Percentiles rank a stretch among this genome's conserved stretches.
Conservation (phyloP, 1,140 invertebrate species). For the Drosophila cardini region DNA sequence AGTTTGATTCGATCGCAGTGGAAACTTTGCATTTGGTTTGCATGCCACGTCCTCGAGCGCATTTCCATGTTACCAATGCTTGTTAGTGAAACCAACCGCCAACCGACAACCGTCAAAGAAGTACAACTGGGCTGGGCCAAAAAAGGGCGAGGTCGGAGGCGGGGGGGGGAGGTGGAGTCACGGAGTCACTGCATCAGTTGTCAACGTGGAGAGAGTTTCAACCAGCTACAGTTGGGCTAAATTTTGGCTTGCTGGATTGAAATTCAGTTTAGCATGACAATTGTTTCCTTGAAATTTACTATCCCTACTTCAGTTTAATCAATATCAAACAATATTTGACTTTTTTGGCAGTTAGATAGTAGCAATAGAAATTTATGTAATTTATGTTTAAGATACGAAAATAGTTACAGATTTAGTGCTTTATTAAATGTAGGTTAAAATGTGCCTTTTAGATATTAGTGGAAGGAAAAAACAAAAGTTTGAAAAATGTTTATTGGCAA, state of each 20-base stretch:
- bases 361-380: no score
- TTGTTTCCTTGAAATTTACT: constrained; percentile 46
- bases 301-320: constrained; percentile 22
- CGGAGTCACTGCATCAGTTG: constrained; percentile 46
- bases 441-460: no score
- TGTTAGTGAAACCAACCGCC: constrained; percentile 59
- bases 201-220: constrained; percentile 61
- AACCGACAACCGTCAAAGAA: constrained; percentile 56
- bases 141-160: background rate
- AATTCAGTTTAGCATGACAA: constrained; percentile 55
- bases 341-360: background rate
- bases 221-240: constrained; percentile 28
- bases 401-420: no score
- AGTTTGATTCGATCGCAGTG: constrained; percentile 34
- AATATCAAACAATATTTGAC: constrained; percentile 24
- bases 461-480: no score
- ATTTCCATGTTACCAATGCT: constrained; percentile 77
- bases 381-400: no score
- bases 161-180: constrained; percentile 5
- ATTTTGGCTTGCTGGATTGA: constrained; percentile 26
- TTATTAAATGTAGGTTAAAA: no score
- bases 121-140: constrained; percentile 14
- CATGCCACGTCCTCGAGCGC: constrained; percentile 77
- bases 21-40: constrained; percentile 78
- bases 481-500: no score